Conservation (phyloP, 2,797 vertebrate genomes). For the Premnoplex brunnescens region DNA sequence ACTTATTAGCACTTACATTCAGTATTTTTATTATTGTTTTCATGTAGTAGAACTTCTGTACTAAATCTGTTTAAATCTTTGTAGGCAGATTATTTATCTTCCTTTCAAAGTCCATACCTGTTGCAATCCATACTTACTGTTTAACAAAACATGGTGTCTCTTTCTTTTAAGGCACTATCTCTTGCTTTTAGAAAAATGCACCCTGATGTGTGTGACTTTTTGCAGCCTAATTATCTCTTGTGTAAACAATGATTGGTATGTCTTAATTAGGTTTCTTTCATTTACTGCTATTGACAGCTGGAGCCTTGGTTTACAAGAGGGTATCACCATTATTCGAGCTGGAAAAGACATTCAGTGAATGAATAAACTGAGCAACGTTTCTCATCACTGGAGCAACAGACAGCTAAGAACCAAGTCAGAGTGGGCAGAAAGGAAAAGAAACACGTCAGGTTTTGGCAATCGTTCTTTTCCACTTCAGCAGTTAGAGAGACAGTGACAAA, state of each 20-base stretch:
- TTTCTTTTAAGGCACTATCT: neutral
- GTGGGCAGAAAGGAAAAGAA: constrained; percentile 72
- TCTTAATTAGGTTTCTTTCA: constrained; percentile 67
- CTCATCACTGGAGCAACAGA: constrained; percentile 64
- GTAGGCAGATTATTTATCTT: neutral
- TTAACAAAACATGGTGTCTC: neutral
- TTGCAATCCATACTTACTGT: neutral
- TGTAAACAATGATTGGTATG: constrained; percentile 48
- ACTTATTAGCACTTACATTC: neutral
- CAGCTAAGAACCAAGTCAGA: constrained; percentile 63
- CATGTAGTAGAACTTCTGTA: neutral
- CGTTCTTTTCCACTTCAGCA: constrained; percentile 69
- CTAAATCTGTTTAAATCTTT: neutral
- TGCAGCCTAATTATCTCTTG: constrained; percentile 52
- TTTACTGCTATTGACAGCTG: constrained; percentile 61
- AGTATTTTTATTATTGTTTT: neutral
- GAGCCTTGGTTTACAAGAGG: constrained; percentile 47
- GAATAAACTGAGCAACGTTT: constrained; percentile 68
- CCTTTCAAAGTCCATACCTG: neutral
- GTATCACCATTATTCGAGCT: constrained; percentile 63
- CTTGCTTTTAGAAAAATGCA: neutral
- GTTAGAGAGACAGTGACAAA: constrained; percentile 66
- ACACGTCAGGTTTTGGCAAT: constrained; percentile 62
- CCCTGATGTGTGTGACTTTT: neutral
- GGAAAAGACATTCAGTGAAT: constrained; percentile 62